Evolutionary conservation across 2,113 vertebrate genomes (phyloP).

Genomic region (Gnathonemus echidnorhynchus): DNA sequence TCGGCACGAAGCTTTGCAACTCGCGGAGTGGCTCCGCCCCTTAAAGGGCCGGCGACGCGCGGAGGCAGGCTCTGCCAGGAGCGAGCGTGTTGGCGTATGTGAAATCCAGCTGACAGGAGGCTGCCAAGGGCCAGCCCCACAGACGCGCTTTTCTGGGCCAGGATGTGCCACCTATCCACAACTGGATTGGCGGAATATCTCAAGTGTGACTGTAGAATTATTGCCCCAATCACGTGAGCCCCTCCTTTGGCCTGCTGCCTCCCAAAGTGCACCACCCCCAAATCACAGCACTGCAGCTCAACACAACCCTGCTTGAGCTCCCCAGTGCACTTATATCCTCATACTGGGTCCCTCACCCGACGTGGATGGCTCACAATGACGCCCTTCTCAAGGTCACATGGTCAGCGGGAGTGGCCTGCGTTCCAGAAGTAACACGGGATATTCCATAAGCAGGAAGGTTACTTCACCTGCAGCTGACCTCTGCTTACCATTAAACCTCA

Average conservation of each 20-base stretch:
- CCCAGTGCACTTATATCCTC: slow-evolving; percentile 29
- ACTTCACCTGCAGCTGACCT: slow-evolving; percentile 18
- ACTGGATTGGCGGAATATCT: slow-evolving; percentile 56
- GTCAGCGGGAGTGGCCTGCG: slow-evolving; percentile 61
- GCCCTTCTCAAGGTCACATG: slow-evolving; percentile 46
- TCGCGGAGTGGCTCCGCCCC: background rate
- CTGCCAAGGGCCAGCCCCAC: background rate
- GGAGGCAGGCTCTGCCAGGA: background rate
- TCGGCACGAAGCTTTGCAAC: background rate
- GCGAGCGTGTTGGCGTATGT: background rate
- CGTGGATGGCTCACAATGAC: slow-evolving; percentile 38
- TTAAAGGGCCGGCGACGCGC: background rate
- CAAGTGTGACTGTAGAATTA: slow-evolving; percentile 55
- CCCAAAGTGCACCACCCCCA: slow-evolving; percentile 55
- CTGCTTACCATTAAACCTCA: background rate
- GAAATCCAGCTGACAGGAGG: background rate
- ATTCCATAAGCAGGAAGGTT: slow-evolving; percentile 23
- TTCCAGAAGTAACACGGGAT: slow-evolving; percentile 48
- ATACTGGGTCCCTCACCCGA: slow-evolving; percentile 32
- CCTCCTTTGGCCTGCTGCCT: slow-evolving; percentile 57
- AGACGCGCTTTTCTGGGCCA: background rate
- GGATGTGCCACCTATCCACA: slow-evolving; percentile 36
- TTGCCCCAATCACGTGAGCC: slow-evolving; percentile 62
- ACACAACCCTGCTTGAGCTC: slow-evolving; percentile 50
- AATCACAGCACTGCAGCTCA: slow-evolving; percentile 65